Evolutionary conservation across 2,888 invertebrate genomes (phyloP).

Genomic region (Pardosa pseudoannulata): DNA sequence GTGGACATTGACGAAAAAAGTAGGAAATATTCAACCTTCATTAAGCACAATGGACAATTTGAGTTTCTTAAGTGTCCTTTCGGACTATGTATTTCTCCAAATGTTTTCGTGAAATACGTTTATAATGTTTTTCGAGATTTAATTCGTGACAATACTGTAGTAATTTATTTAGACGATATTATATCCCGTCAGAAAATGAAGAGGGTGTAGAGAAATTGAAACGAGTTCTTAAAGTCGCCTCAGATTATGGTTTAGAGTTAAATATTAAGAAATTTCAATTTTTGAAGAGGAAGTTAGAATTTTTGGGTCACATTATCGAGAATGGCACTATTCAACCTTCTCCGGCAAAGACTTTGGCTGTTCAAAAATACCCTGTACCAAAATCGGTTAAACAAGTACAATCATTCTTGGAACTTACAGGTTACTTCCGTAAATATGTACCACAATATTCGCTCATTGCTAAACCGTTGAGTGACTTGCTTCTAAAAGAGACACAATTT

Average conservation of each 20-base stretch:
- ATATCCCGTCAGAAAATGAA: no score
- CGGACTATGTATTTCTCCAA: not conserved
- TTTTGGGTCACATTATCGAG: not conserved
- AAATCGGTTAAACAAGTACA: no score
- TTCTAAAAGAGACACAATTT: not conserved
- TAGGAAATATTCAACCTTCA: slow-evolving; percentile 9
- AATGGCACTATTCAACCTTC: not conserved
- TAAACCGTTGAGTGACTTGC: not conserved
- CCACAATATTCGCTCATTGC: no score
- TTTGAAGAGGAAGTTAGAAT: not conserved
- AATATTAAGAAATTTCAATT: no score
- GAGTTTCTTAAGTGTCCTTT: no score
- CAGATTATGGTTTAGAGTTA: no score
- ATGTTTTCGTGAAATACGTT: not conserved
- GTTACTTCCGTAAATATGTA: not conserved
- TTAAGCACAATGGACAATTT: not conserved
- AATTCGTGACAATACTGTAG: not conserved
- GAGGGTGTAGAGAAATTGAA: slow-evolving; percentile 1
- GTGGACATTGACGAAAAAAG: slow-evolving; percentile 2
- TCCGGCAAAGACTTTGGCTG: not conserved
- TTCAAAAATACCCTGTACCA: not conserved
- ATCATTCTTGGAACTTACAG: not conserved
- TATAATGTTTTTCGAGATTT: not conserved
- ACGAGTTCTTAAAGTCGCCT: not conserved
- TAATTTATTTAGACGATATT: slow-evolving; percentile 28